These are phyloP conservation scores for Chamaetylas fuelleborni DNA, from an alignment of 2,113 vertebrate species.

Conservation along the genomic window DNA sequence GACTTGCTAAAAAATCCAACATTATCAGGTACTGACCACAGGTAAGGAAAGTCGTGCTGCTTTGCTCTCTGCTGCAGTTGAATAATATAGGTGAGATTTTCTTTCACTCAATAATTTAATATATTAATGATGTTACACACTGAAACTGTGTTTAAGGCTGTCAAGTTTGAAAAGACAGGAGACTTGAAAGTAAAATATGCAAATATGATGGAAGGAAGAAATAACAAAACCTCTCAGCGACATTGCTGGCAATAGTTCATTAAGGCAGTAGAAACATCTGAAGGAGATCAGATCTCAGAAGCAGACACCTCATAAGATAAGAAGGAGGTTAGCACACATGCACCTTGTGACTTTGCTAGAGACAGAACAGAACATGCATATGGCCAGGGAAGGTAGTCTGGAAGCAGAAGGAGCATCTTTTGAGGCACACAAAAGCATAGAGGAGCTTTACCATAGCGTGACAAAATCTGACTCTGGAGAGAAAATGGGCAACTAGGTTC, in stretches of 20 bases:
- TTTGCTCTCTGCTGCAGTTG: not conserved
- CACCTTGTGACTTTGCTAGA: not conserved
- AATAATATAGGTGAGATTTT: not conserved
- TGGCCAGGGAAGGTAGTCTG: not conserved
- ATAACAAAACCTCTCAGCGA: not conserved
- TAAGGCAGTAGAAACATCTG: not conserved
- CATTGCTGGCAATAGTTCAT: not conserved
- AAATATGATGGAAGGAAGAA: not conserved
- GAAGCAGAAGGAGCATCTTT: not conserved
- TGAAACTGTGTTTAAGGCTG: not conserved
- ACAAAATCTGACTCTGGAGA: not conserved
- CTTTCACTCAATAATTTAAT: not conserved
- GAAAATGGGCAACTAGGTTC: not conserved
- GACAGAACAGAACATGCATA: not conserved
- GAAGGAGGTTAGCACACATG: not conserved
- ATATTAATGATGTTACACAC: not conserved
- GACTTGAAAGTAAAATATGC: not conserved
- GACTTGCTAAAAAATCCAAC: not conserved
- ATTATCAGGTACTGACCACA: not conserved
- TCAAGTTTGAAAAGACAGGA: not conserved
- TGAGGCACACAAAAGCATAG: not conserved
- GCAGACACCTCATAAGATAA: not conserved
- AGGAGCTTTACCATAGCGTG: not conserved
- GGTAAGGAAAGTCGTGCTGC: not conserved
- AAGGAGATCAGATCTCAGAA: not conserved